Conservation (phyloP, 2,888 invertebrate species). For the Empis livida region DNA sequence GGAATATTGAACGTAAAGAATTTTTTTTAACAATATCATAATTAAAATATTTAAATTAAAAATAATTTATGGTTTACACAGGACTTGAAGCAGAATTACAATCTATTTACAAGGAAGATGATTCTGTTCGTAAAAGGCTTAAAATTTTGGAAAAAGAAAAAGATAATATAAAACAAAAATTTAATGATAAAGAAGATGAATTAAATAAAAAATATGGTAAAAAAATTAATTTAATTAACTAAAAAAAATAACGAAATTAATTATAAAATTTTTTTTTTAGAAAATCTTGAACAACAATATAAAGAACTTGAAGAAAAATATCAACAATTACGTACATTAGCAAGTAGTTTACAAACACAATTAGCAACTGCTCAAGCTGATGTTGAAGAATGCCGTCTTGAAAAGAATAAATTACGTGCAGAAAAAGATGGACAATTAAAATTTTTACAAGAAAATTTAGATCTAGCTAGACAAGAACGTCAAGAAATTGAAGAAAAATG, state of each 20-base stretch:
- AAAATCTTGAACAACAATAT: conserved; percentile 37
- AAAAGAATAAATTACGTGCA: conserved; percentile 36
- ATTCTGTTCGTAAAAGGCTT: conserved; percentile 31
- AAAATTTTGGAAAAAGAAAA: conserved; percentile 33
- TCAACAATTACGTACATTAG: conserved; percentile 37
- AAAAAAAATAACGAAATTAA: no score
- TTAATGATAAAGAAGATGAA: conserved; percentile 31
- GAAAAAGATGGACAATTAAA: conserved; percentile 42
- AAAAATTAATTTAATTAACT: background rate
- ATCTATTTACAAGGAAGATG: conserved; percentile 33
- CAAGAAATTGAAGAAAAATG: conserved; percentile 44
- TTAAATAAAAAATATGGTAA: conserved; percentile 30
- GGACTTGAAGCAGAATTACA: conserved; percentile 33
- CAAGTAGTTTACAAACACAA: conserved; percentile 28
- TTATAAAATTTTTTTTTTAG: conserved; percentile 20
- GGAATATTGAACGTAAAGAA: conserved; percentile 35
- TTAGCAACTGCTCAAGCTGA: conserved; percentile 28
- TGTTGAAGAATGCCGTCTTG: conserved; percentile 23
- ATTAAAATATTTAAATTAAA: background rate
- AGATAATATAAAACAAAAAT: conserved; percentile 26
- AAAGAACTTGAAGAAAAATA: conserved; percentile 39
- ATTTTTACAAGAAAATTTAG: conserved; percentile 41
- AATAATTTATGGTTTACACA: conserved; percentile 9
- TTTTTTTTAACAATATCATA: no score
- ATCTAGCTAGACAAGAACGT: conserved; percentile 45